Evolutionary conservation across 2,888 invertebrate genomes (phyloP).

Genomic region (Celastrina argiolus): DNA sequence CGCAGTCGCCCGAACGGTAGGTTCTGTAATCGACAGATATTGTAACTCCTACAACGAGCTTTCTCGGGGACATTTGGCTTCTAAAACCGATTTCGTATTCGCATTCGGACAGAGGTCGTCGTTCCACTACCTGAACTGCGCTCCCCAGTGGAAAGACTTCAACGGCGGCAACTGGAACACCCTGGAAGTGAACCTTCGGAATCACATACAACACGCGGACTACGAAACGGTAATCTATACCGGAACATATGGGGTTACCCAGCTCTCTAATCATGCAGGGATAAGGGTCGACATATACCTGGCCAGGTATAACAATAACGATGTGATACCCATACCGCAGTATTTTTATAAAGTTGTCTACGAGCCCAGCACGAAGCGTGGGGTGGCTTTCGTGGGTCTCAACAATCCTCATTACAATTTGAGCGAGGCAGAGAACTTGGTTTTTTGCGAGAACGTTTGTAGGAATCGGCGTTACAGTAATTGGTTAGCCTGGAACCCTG

Average conservation of each 20-base stretch:
- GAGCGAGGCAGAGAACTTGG: constrained; percentile 46
- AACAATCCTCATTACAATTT: constrained; percentile 78
- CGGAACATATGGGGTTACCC: constrained; percentile 78
- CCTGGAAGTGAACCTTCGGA: constrained; percentile 66
- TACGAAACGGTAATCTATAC: constrained; percentile 74
- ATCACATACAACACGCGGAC: constrained; percentile 50
- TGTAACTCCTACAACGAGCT: constrained; percentile 60
- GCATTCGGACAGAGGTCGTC: constrained; percentile 79
- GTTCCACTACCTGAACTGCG: constrained; percentile 82
- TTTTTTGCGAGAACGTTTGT: constrained; percentile 72
- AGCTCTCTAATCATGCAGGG: constrained; percentile 63
- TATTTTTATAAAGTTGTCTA: constrained; percentile 77
- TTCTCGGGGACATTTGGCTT: constrained; percentile 80
- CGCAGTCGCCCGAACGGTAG: constrained; percentile 51
- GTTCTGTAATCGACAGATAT: constrained; percentile 52
- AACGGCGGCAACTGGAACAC: constrained; percentile 80
- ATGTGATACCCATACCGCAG: constrained; percentile 63
- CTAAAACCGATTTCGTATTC: constrained; percentile 81
- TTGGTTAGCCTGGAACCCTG: constrained; percentile 79
- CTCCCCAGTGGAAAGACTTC: constrained; percentile 82
- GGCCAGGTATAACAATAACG: constrained; percentile 53
- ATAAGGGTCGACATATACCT: constrained; percentile 58
- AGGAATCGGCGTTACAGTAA: constrained; percentile 65
- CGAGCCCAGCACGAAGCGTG: constrained; percentile 63
- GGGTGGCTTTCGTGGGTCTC: constrained; percentile 78